Evolutionary conservation across 2,113 vertebrate genomes (phyloP), one percentile per base, ranked within the genome.

Genomic region (Chitala chitala): DNA sequence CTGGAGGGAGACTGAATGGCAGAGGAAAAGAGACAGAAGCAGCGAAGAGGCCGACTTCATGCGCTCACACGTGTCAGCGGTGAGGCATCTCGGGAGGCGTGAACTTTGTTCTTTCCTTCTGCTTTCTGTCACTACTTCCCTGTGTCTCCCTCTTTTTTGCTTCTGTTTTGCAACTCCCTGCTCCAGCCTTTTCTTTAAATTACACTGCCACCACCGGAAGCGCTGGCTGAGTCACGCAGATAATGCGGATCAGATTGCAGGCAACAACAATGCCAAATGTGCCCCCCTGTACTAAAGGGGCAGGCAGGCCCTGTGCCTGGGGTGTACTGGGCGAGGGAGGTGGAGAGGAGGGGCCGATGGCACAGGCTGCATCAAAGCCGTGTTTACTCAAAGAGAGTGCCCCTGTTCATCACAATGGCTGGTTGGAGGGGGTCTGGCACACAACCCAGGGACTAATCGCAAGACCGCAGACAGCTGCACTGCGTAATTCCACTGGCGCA

Each of bases 181-280:
- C 36, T 20, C 13, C 15, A 4, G 7, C 20, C 9, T 9, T 51
- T 51, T 20, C 26, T 46, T 51, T 73, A 64, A 73, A 73, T 73
- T 51, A 73, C 72, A 38, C 22, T 2, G 42, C 20, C 10, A 29
- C n/a, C 59, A 64, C 72, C 72, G 46, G 72, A 73, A 63, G 58
- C 58, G 42, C 72, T 51, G 72, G 58, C 70, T 73, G 76, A 69
- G 53, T 22, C 51, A 58, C 17, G n/a, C 55, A 51, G 72, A 69
- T 78, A 53, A 71, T 26, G 13, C 29, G 58, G 56, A 75, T 71
- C 66, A 64, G 72, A 48, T 71, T 29, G 48, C 55, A 22, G 24
- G 38, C 38, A 2, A 51, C 38, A 56, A 55, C 51, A 53, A 75
- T 46, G 50, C 61, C 64, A 75, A 56, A 36, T 24, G n/a, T 54